Conservation (phyloP, 30 jellyfish, hydroid and myxozoan genomes). For the Mastigias papua region DNA sequence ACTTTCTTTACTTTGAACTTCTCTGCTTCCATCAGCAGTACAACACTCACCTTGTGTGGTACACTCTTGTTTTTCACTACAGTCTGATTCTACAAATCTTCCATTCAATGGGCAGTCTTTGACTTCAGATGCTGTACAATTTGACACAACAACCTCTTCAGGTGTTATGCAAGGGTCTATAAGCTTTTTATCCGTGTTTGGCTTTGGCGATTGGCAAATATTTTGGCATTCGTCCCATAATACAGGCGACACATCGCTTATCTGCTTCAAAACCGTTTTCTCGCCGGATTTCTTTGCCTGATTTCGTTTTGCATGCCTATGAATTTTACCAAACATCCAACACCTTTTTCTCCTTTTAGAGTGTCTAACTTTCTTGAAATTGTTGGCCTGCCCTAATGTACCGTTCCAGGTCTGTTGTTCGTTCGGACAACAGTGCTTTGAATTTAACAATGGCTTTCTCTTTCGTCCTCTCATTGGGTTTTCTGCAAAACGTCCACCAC, state of each 20-base stretch:
- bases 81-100: no score
- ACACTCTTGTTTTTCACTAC: no score
- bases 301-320: background rate
- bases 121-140: no score
- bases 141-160: no score
- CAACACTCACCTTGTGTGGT: no score
- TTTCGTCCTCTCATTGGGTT: background rate
- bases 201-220: background rate
- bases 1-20: no score
- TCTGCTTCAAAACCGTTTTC: background rate
- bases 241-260: background rate
- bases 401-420: background rate
- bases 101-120: no score
- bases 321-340: constrained; percentile 10
- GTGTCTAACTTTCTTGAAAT: background rate
- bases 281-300: background rate
- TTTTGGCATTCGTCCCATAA: background rate
- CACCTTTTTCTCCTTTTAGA: background rate
- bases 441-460: background rate
- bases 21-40: no score
- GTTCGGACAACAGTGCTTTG: background rate
- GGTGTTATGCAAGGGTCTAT: no score
- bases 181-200: background rate
- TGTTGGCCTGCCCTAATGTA: background rate
- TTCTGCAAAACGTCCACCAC: background rate